A percentile compares a stretch with the other conserved stretches of the same genome.
Evolutionary conservation across 2,888 invertebrate genomes (phyloP).

Genomic region (Tetropium fuscum): DNA sequence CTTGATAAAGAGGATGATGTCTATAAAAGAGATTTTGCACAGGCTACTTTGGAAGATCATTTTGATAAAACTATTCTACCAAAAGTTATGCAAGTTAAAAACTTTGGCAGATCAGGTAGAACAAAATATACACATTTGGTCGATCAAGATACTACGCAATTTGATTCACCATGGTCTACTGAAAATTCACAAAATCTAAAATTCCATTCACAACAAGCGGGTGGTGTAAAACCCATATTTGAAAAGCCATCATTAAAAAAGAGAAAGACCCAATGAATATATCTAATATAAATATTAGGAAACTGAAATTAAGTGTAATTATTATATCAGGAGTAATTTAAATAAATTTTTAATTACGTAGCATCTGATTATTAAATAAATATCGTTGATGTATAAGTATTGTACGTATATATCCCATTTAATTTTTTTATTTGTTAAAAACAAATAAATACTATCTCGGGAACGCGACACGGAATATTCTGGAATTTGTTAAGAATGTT

Average conservation of each 20-base stretch:
- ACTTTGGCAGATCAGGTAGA: constrained; percentile 98
- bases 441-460: no score
- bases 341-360: not conserved
- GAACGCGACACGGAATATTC: no score
- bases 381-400: no score
- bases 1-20: constrained; percentile 94
- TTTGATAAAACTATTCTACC: constrained; percentile 99
- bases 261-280: constrained; percentile 55
- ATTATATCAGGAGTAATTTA: not conserved
- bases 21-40: constrained; percentile 63
- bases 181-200: constrained; percentile 91
- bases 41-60: constrained; percentile 93
- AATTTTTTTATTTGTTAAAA: no score
- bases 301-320: not conserved
- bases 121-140: constrained; percentile 99
- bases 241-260: constrained; percentile 85
- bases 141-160: constrained; percentile 98
- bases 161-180: constrained; percentile 97
- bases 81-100: constrained; percentile 99
- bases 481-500: no score
- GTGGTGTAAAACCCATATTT: constrained; percentile 93
- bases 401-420: no score
- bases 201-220: constrained; percentile 88
- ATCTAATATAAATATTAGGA: not conserved
- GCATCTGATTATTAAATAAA: not conserved